Base-by-base conservation (phyloP, 2,797 vertebrate species). In the Aythya fuligula region DNA sequence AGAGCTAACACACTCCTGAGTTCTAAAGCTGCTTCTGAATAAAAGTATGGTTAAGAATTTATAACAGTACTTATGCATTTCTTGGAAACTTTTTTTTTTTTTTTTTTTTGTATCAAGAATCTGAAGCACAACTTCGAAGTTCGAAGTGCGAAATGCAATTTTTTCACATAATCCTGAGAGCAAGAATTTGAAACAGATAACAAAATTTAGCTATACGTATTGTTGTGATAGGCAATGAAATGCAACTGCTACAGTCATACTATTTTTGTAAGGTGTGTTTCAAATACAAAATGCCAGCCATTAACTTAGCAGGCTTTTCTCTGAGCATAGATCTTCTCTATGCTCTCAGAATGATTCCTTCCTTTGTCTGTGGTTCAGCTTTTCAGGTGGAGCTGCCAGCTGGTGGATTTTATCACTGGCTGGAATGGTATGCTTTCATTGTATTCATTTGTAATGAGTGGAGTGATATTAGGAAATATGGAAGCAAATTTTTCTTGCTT, bases 271-370 rank as follows among this genome's bases (percentile, higher is more conserved):
- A 78, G 79, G n/a, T 10, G 21, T 39, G 6, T 70, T 89, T 79
- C 36, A 82, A 72, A 38, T 62, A 11, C 22, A 2, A 47, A 14
- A 27, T 14, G 32, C 30, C 20, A 45, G 5, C 30, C 56, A 15
- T 9, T 47, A 54, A 45, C 20, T 41, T 32, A 56, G 30, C 8
- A 54, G 36, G 36, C 8, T n/a, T 56, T 92, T 43, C 19, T 64
- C 34, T 67, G 45, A 43, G 41, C 0, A 0, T 28, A 5, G 24
- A 13, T n/a, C 15, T 7, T 51, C 12, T 60, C 47, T 51, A 15
- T n/a, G 25, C 14, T 71, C 53, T 45, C 27, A 43, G 56, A 78
- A 27, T 0, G 1, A 17, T 86, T 86, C 25, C 41, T 58, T 74
- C 38, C 3, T 0, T n/a, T 81, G 36, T 18, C 19, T 66, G 28